Evolutionary conservation across 2,113 vertebrate genomes (phyloP), one percentile per base, ranked within the genome.

Genomic region (Diglossa brunneiventris): DNA sequence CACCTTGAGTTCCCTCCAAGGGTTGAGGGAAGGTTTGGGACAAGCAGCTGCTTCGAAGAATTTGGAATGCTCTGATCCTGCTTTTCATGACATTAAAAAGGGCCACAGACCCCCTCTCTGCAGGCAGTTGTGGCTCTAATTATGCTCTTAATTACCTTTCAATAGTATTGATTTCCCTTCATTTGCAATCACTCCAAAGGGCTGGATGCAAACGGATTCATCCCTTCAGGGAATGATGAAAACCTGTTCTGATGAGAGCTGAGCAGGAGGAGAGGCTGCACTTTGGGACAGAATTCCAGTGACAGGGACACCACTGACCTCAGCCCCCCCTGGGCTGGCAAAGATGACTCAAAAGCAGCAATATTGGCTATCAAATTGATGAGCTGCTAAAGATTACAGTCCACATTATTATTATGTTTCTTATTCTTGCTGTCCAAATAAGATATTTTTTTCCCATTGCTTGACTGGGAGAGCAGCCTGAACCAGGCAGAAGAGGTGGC

Each of bases 41-140:
- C 22, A 16, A 83, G 47, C 15, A 44, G 35, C 67, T 61, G 35
- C 55, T 81, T 56, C 64, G 41, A 13, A 20, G 52, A 37, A 50
- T 55, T 64, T 22, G 23, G 42, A 33, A 19, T 37, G 23, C 8
- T 62, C 16, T 44, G 53, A 7, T 62, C n/a, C 21, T 49, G 3
- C 16, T 78, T 55, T 74, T 31, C 5, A 2, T 15, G 85, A 4
- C 27, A 7, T 28, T 44, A 10, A 30, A n/a, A 73, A 18, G 14
- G 5, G 14, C 30, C 7, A 1, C 12, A 14, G 62, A 39, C 6
- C 14, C 6, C 8, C 0, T 20, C 11, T 28, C 21, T 8, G 15
- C 31, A 22, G 56, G 26, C 74, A 62, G 24, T 22, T 21, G 24
- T 50, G 55, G 33, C 44, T 50, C 52, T 69, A 61, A 59, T 55